A percentile compares a stretch with the other conserved stretches of the same genome.
These are phyloP conservation scores for Paramormyrops kingsleyae DNA, from an alignment of 2,113 vertebrate genomes.

Conservation along the genomic window DNA sequence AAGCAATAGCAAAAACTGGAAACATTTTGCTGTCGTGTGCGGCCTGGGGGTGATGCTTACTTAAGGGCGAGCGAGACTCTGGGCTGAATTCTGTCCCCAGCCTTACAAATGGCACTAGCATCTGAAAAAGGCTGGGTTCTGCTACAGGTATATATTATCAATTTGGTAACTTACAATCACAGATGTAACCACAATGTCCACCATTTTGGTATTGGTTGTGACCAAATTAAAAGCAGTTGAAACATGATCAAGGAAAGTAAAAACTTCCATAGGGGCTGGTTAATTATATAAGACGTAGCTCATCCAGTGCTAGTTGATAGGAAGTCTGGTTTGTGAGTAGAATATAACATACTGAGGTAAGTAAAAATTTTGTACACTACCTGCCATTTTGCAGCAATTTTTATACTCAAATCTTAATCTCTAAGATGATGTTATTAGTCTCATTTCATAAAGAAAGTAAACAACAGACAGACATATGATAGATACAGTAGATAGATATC, in stretches of 20 bases:
- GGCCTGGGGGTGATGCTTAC: background rate
- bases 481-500: too few relatives aligned
- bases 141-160: background rate
- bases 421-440: background rate
- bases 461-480: too few relatives aligned
- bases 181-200: background rate
- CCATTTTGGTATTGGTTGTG: background rate
- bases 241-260: background rate
- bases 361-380: background rate
- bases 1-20: background rate
- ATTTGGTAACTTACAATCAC: background rate
- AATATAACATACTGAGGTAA: background rate
- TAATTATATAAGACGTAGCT: background rate
- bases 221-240: background rate
- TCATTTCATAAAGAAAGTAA: background rate
- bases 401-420: background rate
- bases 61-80: background rate
- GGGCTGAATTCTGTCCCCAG: background rate
- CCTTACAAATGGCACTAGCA: background rate
- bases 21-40: background rate
- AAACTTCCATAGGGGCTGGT: background rate
- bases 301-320: background rate
- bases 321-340: background rate
- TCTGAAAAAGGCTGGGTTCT: background rate
- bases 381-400: background rate